phyloP scores from a whole-genome alignment of 2,113 vertebrate species.

The Pleuronectes platessa region DNA sequence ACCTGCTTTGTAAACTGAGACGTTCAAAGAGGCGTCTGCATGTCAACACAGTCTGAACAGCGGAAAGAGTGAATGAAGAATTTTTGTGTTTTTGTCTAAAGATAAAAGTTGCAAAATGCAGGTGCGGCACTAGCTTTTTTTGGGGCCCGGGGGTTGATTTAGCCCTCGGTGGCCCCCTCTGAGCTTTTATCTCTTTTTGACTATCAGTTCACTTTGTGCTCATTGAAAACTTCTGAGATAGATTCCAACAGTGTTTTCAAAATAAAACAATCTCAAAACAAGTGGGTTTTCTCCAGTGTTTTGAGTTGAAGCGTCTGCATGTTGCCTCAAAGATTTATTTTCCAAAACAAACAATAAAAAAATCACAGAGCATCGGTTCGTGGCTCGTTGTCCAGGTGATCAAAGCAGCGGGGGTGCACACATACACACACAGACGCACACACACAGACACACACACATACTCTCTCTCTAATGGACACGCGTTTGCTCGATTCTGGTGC shows the following conservation, averaged over 20 bases:
- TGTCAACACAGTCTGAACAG: no score
- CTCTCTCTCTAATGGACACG: slow-evolving; percentile 2
- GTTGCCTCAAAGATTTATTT: no score
- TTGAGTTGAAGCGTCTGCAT: no score
- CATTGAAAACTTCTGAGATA: neutral
- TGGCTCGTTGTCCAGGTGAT: no score
- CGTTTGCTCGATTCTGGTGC: neutral
- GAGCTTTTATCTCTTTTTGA: neutral
- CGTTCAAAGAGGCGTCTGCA: no score
- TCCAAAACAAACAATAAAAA: no score
- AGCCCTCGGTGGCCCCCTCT: neutral
- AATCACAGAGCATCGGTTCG: no score
- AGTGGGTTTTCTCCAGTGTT: no score
- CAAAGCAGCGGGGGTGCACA: no score
- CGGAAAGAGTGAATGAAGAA: no score
- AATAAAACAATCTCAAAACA: neutral
- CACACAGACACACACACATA: neutral
- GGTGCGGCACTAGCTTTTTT: neutral
- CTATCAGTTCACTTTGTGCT: neutral
- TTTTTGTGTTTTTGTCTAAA: no score
- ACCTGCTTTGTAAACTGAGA: no score
- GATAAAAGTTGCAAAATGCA: neutral
- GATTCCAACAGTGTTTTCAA: neutral
- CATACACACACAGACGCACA: neutral
- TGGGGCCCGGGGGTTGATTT: neutral